Conservation (phyloP, 2,888 invertebrate species). For the Dichetophora obliterata region DNA sequence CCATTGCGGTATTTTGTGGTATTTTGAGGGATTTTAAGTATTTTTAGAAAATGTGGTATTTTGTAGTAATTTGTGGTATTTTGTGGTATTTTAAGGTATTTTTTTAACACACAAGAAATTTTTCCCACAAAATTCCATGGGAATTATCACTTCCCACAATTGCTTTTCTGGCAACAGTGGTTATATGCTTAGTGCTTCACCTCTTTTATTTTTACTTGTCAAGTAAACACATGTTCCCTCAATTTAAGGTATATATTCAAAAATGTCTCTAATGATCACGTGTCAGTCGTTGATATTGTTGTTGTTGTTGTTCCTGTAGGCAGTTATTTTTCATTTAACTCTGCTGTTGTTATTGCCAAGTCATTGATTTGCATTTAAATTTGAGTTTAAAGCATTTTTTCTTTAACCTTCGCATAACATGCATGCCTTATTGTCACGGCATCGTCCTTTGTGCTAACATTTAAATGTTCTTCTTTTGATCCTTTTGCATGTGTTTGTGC, state of each 20-base stretch:
- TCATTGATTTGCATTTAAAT: conserved; percentile 21
- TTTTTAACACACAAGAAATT: too few relatives aligned
- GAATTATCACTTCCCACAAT: too few relatives aligned
- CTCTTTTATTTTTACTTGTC: background rate
- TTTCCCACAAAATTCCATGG: too few relatives aligned
- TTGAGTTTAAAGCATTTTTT: background rate
- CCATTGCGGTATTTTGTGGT: too few relatives aligned
- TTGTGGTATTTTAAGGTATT: too few relatives aligned
- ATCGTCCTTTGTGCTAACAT: background rate
- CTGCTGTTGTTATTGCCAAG: conserved; percentile 1
- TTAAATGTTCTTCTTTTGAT: background rate
- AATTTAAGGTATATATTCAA: conserved; percentile 20
- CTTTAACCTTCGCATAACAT: background rate
- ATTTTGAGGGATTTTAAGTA: too few relatives aligned
- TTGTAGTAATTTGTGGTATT: too few relatives aligned
- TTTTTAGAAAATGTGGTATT: too few relatives aligned
- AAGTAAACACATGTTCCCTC: conserved; percentile 24
- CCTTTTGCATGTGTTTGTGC: background rate
- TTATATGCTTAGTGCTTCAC: too few relatives aligned
- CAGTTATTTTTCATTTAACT: background rate
- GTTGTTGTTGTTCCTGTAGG: conserved; percentile 9
- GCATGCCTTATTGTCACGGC: background rate
- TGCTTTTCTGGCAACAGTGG: too few relatives aligned
- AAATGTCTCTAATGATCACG: conserved; percentile 25
- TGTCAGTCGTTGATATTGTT: conserved; percentile 13